A percentile compares a stretch with the other conserved stretches of the same genome.
phyloP scores from a whole-genome alignment of 2,113 vertebrate species.

The Vireo altiloquus region DNA sequence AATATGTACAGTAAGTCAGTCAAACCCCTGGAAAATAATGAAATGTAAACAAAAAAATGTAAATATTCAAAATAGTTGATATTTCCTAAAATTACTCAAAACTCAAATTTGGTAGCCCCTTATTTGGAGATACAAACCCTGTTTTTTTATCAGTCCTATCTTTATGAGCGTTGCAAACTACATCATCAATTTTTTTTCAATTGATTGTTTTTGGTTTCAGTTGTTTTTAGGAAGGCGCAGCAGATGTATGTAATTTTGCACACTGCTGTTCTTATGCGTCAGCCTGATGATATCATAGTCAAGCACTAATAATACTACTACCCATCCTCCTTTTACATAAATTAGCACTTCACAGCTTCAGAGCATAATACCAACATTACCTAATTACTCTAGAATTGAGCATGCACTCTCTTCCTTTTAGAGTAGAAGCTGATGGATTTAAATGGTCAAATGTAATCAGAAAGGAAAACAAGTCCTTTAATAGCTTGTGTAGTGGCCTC shows the following conservation, averaged over 20 bases:
- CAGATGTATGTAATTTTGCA: constrained; percentile 37
- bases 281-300: constrained; percentile 52
- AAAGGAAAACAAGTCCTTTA: constrained; percentile 44
- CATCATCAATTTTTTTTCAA: neutral
- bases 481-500: constrained; percentile 5
- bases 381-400: constrained; percentile 48
- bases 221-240: neutral
- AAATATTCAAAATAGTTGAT: neutral
- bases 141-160: neutral
- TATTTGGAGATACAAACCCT: neutral
- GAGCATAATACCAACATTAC: constrained; percentile 42
- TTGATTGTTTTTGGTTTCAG: neutral
- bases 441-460: constrained; percentile 30
- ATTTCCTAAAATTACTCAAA: neutral
- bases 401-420: constrained; percentile 41
- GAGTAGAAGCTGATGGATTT: constrained; percentile 33
- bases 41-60: neutral
- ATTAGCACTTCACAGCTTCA: constrained; percentile 58
- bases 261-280: neutral
- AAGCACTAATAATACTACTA: constrained; percentile 30
- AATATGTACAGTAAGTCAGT: neutral
- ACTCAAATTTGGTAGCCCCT: neutral
- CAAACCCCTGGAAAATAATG: neutral
- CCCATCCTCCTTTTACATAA: constrained; percentile 56
- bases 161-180: neutral